These are phyloP conservation scores for Cordilura impudica DNA, from an alignment of 2,888 invertebrate species.

Conservation along the genomic window DNA sequence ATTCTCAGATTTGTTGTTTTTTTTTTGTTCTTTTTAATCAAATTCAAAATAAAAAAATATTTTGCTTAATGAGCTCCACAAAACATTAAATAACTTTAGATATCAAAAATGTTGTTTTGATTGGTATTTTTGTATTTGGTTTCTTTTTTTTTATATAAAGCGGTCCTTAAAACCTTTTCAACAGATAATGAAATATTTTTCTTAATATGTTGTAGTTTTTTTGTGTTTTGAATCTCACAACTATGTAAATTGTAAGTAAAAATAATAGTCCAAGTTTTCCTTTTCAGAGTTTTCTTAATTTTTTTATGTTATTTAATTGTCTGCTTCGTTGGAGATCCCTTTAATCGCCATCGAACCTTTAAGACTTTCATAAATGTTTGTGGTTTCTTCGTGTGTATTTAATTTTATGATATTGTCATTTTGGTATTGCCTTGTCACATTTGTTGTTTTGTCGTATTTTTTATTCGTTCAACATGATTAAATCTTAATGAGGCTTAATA, in stretches of 20 bases:
- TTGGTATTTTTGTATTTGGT: conserved; percentile 40
- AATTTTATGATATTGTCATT: conserved; percentile 21
- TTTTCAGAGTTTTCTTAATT: conserved; percentile 10
- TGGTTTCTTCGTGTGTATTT: conserved; percentile 3
- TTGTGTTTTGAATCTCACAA: not conserved
- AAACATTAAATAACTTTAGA: conserved; percentile 38
- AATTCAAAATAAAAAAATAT: conserved; percentile 24
- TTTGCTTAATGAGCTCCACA: conserved; percentile 52
- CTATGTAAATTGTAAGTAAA: not conserved
- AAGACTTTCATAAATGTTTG: conserved; percentile 32
- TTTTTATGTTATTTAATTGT: conserved; percentile 1
- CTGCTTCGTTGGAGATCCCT: conserved; percentile 43
- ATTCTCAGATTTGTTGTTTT: conserved; percentile 36
- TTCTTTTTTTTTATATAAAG: not conserved
- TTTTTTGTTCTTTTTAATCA: too few species aligned
- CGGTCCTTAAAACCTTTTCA: not conserved
- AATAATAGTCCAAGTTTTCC: conserved; percentile 15
- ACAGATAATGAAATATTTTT: conserved; percentile 10
- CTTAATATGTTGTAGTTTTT: not conserved
- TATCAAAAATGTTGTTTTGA: conserved; percentile 39
- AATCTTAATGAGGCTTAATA: conserved; percentile 72
- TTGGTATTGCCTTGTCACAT: conserved; percentile 14
- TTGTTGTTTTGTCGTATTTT: not conserved
- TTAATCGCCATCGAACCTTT: not conserved
- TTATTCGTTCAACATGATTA: conserved; percentile 65